These are phyloP conservation scores for Geotrypetes seraphini DNA, from an alignment of 2,797 vertebrate genomes.

Conservation along the genomic window DNA sequence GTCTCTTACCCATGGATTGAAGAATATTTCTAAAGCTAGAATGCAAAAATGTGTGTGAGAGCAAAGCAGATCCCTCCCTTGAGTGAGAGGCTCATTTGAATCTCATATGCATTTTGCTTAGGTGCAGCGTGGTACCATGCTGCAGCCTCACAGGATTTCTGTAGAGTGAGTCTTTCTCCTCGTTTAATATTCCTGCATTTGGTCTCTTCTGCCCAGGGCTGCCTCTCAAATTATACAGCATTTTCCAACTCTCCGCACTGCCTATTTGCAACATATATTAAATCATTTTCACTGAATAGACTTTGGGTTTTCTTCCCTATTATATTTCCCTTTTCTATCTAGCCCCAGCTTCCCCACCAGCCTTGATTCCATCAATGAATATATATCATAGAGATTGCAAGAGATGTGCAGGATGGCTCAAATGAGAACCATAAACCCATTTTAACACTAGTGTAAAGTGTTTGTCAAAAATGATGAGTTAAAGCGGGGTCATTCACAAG, in stretches of 20 bases:
- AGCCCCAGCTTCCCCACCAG: too few species aligned
- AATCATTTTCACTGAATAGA: background rate
- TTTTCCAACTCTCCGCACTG: background rate
- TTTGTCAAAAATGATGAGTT: too few species aligned
- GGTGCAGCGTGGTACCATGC: conserved; percentile 49
- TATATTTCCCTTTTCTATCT: background rate
- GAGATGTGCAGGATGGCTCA: too few species aligned
- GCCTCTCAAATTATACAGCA: background rate
- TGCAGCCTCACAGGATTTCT: conserved; percentile 57
- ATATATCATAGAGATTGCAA: too few species aligned
- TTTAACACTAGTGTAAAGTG: too few species aligned
- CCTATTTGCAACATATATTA: background rate
- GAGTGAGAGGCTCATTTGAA: conserved; percentile 48
- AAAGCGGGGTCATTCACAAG: too few species aligned
- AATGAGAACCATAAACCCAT: too few species aligned
- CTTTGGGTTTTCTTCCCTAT: background rate
- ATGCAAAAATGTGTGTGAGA: conserved; percentile 37
- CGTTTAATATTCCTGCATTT: conserved; percentile 22
- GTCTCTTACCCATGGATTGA: conserved; percentile 9
- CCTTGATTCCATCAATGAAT: too few species aligned
- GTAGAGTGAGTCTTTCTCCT: conserved; percentile 33
- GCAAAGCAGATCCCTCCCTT: conserved; percentile 5
- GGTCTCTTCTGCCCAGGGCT: conserved; percentile 5
- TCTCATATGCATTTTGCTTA: conserved; percentile 71
- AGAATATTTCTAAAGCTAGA: conserved; percentile 22